Base-by-base conservation (phyloP, 2,888 invertebrate genomes). In the Ophioninae sp. region DNA sequence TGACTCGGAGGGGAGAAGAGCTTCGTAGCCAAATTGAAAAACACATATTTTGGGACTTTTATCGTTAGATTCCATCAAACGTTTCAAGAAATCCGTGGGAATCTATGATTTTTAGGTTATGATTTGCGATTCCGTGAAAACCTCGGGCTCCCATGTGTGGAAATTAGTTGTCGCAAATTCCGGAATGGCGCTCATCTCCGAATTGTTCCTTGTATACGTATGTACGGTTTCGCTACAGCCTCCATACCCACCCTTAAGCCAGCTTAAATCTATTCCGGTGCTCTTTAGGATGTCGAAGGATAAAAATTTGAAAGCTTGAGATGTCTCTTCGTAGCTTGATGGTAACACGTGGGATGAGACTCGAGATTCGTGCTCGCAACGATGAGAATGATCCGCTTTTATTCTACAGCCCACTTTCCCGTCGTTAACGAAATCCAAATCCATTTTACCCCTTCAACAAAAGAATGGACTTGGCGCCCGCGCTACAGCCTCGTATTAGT, bases 221-320 rank as follows among this genome's bases (percentile, higher is more conserved):
- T 3, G 2, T 3, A 30, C 3, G 30, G 30, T 30, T 30, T 30
- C 3, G 30, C 30, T 3, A 30, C 30, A 3, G 3, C 30, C 30
- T 3, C 30, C 30, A 1, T 30, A 1, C 30, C 67, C 72, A 61
- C 64, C 61, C 67, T 21, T 67, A 76, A 62, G 56, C 50, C 50
- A 17, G 50, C 50, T 50, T 39, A 67, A 61, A 65, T 20, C 59
- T 65, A 44, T 56, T 70, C 57, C 59, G 23, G 74, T 76, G 79
- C 75, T 72, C 76, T 82, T 57, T 65, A 70, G 69, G 70, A 59
- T 70, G 59, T 72, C 67, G 67, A 79, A 79, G 82, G 65, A 76
- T 82, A 61, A 44, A 61, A 79, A 75, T 65, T 76, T 70, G 74
- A 74, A 67, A 70, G 67, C 61, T 61, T 65, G 37, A n/a, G 39